Evolutionary conservation across 2,888 invertebrate species (phyloP).

Genomic region (Cerastoderma edule): DNA sequence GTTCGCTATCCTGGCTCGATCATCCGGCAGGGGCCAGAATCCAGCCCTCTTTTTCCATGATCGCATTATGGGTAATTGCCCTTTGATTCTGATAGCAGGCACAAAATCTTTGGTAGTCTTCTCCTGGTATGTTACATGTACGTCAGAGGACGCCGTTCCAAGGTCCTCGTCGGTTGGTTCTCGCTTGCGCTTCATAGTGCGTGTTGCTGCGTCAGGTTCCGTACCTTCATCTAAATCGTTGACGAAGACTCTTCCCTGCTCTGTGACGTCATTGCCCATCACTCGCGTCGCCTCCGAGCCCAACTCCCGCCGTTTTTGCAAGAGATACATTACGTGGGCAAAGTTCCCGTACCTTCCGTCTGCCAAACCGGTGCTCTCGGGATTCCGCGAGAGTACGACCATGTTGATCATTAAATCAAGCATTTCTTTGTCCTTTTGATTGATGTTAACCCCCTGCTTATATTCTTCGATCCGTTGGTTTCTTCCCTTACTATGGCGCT

Average conservation of each 20-base stretch:
- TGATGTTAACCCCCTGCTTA: background rate
- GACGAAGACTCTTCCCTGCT: too few species aligned
- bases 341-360: constrained; percentile 34
- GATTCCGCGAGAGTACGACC: constrained; percentile 12
- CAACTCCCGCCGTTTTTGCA: constrained; percentile 19
- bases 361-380: constrained; percentile 14
- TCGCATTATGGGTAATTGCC: constrained; percentile 41
- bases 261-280: background rate
- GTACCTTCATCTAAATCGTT: background rate
- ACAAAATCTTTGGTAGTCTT: constrained; percentile 63
- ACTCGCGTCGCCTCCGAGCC: background rate
- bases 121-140: constrained; percentile 35
- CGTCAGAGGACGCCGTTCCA: background rate
- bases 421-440: constrained; percentile 18
- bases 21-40: constrained; percentile 43
- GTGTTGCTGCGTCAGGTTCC: background rate
- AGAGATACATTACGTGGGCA: constrained; percentile 24
- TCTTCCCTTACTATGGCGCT: background rate
- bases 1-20: constrained; percentile 51
- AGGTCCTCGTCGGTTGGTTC: background rate
- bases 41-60: constrained; percentile 42
- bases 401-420: constrained; percentile 32
- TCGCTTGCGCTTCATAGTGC: background rate
- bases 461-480: background rate
- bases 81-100: constrained; percentile 50